Evolutionary conservation across 2,797 vertebrate species (phyloP).

Genomic region (Hephaestus fuliginosus): DNA sequence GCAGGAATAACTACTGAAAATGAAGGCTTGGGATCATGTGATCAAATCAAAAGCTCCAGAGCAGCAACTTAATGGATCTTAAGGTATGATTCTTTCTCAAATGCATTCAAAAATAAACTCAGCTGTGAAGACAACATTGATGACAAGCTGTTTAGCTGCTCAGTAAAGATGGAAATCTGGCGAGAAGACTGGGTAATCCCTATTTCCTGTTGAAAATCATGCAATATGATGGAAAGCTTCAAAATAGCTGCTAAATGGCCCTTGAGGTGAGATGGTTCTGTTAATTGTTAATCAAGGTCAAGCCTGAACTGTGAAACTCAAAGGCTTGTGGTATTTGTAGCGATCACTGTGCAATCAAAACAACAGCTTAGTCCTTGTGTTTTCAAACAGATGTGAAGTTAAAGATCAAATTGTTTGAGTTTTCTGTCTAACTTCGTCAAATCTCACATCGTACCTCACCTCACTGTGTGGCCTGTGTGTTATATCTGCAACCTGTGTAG

Average conservation of each 20-base stretch:
- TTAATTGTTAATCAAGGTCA: constrained; percentile 8
- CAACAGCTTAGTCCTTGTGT: constrained; percentile 2
- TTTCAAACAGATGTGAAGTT: constrained; percentile 15
- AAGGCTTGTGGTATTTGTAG: not conserved
- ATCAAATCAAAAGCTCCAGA: not conserved
- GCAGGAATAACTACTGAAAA: not conserved
- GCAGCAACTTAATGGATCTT: not conserved
- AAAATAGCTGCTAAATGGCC: not conserved
- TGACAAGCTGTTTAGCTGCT: not conserved
- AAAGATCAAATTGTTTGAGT: constrained; percentile 10
- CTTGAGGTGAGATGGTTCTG: not conserved
- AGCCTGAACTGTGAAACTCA: not conserved
- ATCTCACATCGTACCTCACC: not conserved
- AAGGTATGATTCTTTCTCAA: not conserved
- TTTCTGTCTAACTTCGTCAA: constrained; percentile 5
- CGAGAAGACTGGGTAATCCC: not conserved
- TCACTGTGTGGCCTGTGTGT: not conserved
- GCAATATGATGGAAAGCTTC: constrained; percentile 3
- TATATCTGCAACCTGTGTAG: not conserved
- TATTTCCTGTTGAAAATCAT: not conserved
- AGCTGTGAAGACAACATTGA: not conserved
- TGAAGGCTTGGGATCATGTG: not conserved
- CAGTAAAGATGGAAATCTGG: not conserved
- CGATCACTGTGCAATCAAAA: not conserved
- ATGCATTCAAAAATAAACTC: not conserved